phyloP scores from a whole-genome alignment of 2,888 invertebrate genomes.

The Hetaerina titia region DNA sequence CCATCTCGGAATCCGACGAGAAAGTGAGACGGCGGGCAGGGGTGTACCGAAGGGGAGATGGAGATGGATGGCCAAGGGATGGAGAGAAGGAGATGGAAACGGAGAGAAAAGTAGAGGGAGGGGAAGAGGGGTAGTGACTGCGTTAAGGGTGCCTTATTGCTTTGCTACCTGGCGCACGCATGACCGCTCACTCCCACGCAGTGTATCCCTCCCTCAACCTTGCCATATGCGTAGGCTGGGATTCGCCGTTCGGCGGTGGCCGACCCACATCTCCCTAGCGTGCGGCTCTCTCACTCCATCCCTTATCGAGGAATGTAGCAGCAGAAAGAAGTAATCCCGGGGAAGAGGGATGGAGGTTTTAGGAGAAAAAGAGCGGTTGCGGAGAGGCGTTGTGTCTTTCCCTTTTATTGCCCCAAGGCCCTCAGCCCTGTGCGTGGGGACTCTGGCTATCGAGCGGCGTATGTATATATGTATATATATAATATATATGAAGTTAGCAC shows the following conservation, averaged over 20 bases:
- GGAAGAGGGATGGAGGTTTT: neutral
- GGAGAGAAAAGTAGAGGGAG: too few relatives aligned
- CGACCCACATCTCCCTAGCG: neutral
- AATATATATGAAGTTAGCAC: too few relatives aligned
- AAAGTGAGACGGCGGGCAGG: neutral
- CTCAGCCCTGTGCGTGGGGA: neutral
- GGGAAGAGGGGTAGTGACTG: too few relatives aligned
- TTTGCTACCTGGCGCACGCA: too few relatives aligned
- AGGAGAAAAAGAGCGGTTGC: neutral
- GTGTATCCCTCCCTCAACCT: too few relatives aligned
- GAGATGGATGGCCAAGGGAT: neutral
- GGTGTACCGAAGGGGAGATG: neutral
- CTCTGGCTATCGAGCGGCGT: neutral
- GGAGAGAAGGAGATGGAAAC: neutral
- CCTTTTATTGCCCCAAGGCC: neutral
- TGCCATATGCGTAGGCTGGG: neutral
- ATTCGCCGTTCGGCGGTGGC: neutral
- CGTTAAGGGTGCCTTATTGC: too few relatives aligned
- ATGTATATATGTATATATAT: neutral
- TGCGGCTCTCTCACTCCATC: neutral
- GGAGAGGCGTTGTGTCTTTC: neutral
- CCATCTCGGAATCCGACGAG: slow-evolving; percentile 5
- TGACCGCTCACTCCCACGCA: too few relatives aligned
- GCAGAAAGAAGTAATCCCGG: too few relatives aligned
- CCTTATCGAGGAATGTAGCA: too few relatives aligned